phyloP scores from a whole-genome alignment of 2,888 invertebrate species.

The Hartigia nigra region DNA sequence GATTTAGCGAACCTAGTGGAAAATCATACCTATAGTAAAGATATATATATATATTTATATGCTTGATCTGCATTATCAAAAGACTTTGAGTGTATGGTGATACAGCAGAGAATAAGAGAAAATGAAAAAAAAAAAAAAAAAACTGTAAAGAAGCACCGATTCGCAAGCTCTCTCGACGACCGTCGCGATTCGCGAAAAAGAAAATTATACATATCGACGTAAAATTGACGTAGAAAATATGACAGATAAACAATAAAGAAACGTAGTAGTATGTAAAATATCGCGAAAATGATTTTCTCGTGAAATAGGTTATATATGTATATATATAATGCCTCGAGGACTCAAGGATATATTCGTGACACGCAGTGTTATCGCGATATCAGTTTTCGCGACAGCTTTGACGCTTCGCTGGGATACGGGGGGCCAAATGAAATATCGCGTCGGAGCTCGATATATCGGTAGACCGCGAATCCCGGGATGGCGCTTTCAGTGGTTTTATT shows the following conservation, averaged over 20 bases:
- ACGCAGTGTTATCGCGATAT: slow-evolving; percentile 46
- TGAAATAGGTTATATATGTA: neutral
- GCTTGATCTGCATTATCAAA: neutral
- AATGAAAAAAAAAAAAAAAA: neutral
- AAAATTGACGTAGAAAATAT: no score
- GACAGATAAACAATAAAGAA: no score
- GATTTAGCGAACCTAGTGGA: neutral
- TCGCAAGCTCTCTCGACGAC: neutral
- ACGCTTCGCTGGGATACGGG: neutral
- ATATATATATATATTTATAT: neutral
- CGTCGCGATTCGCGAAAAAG: neutral
- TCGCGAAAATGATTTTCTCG: neutral
- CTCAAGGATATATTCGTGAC: slow-evolving; percentile 34
- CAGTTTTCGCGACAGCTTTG: slow-evolving; percentile 29
- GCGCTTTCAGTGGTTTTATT: neutral
- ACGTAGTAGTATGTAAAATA: no score
- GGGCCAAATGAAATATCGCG: neutral
- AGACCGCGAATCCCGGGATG: neutral
- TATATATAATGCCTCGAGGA: no score
- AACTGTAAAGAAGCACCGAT: neutral
- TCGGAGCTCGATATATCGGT: neutral
- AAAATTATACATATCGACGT: no score
- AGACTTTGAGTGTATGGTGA: neutral
- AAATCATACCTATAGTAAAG: neutral
- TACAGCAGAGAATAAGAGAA: neutral